phyloP scores from a whole-genome alignment of 2,888 invertebrate species.

The Steinernema hermaphroditum region DNA sequence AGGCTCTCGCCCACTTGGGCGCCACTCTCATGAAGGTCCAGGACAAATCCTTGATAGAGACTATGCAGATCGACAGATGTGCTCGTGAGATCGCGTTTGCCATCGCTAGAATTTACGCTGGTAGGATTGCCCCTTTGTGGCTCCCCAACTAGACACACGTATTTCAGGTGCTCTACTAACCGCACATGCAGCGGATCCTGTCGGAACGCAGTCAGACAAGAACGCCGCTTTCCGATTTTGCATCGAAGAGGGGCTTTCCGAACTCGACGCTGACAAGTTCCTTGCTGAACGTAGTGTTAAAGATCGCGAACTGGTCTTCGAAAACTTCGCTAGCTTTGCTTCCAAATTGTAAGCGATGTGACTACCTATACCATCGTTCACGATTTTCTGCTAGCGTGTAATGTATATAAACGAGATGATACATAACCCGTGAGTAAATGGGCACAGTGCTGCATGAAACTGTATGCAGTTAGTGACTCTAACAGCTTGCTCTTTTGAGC shows the following conservation, averaged over 20 bases:
- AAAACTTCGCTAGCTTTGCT: slow-evolving; percentile 40
- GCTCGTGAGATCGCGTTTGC: slow-evolving; percentile 70
- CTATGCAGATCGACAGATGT: slow-evolving; percentile 66
- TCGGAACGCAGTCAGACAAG: slow-evolving; percentile 46
- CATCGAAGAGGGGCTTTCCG: slow-evolving; percentile 48
- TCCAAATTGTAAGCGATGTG: slow-evolving; percentile 11
- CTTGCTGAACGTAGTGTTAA: slow-evolving; percentile 39
- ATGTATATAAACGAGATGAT: no score
- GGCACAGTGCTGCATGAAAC: no score
- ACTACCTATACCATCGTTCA: no score
- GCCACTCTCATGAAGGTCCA: slow-evolving; percentile 43
- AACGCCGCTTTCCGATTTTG: slow-evolving; percentile 52
- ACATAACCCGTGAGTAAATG: no score
- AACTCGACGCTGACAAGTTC: slow-evolving; percentile 46
- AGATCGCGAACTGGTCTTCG: slow-evolving; percentile 53
- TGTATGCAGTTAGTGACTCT: no score
- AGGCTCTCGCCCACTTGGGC: slow-evolving; percentile 41
- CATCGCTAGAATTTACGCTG: slow-evolving; percentile 68
- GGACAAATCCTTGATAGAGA: slow-evolving; percentile 34
- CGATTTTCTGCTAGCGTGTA: no score
- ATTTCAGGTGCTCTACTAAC: slow-evolving; percentile 65
- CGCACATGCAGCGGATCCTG: slow-evolving; percentile 65
- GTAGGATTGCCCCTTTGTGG: slow-evolving; percentile 49
- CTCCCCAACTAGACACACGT: background rate
- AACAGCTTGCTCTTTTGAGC: no score